Evolutionary conservation across 2,888 invertebrate genomes (phyloP).

Genomic region (Microplitis manilae): DNA sequence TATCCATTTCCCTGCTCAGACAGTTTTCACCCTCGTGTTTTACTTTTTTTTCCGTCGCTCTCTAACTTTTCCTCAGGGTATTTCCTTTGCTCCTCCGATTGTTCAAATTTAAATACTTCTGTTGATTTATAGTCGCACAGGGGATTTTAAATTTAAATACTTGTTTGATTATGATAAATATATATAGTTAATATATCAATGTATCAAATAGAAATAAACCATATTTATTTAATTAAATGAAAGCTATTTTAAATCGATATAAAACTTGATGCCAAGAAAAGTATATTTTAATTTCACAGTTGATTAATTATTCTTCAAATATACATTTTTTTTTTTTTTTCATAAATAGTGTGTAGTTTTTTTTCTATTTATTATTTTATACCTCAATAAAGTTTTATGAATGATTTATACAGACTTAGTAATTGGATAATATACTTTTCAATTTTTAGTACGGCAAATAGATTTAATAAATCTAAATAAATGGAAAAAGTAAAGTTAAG

Average conservation of each 20-base stretch:
- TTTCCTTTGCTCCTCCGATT: neutral
- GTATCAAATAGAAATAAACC: neutral
- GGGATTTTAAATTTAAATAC: neutral
- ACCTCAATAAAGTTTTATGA: neutral
- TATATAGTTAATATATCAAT: neutral
- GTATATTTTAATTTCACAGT: too few species aligned
- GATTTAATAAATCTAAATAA: neutral
- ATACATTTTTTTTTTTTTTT: neutral
- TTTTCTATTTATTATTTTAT: too few species aligned
- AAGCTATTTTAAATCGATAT: too few species aligned
- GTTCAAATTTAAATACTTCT: conserved; percentile 11
- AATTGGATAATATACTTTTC: conserved; percentile 17
- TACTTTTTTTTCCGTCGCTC: neutral
- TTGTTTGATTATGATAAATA: conserved; percentile 1
- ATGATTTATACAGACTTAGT: conserved; percentile 9
- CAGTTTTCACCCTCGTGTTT: conserved; percentile 20
- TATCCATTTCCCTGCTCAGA: conserved; percentile 22
- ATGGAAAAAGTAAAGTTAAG: neutral
- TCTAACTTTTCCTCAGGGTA: conserved; percentile 4
- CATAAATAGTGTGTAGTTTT: neutral
- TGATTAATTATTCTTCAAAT: neutral
- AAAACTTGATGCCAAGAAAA: too few species aligned
- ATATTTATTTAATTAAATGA: neutral
- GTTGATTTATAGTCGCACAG: conserved; percentile 10
- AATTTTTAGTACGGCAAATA: neutral